Evolutionary conservation across 2,113 vertebrate species (phyloP), one percentile per base, ranked within the genome.

Genomic region (Dicerorhinus sumatrensis): DNA sequence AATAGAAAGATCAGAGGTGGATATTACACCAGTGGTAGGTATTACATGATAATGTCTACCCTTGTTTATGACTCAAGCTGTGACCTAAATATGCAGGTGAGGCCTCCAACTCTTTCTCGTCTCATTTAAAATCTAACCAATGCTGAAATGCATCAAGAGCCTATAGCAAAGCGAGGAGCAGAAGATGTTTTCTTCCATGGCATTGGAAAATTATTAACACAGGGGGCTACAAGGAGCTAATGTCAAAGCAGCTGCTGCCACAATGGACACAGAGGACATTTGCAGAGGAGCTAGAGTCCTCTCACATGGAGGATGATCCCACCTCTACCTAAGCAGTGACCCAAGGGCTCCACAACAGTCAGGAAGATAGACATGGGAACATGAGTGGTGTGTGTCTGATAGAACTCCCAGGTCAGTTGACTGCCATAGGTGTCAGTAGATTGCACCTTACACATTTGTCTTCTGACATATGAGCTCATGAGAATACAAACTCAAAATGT

Each of bases 151-250:
- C n/a, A n/a, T n/a, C n/a, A n/a, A n/a, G n/a, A n/a, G n/a, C n/a
- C 48, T 65, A 29, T 29, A 13, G 2, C 17, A 8, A 8, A 46
- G 46, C 5, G 9, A n/a, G 39, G 1, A n/a, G 27, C 1, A 17
- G 20, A 31, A 4, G 9, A 31, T 33, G 65, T 2, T 31, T 14
- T 31, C 25, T n/a, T n/a, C 56, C 48, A 48, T 7, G 18, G 14
- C 31, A 1, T 8, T 36, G 9, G 31, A 39, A 51, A 36, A 36
- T 77, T 69, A 77, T 69, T 54, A 23, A 69, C 33, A 3, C 27
- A 36, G 11, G 23, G 29, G n/a, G 46, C 5, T 46, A 54, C 7
- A n/a, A 72, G 12, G 27, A 62, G n/a, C 20, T 48, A 69, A 79
- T 51, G 33, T 70, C 42, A 62, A 77, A 86, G 51, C 51, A 51